Evolutionary conservation across 2,888 invertebrate species (phyloP), one percentile per base, ranked within the genome.

Genomic region (Neria commutata): DNA sequence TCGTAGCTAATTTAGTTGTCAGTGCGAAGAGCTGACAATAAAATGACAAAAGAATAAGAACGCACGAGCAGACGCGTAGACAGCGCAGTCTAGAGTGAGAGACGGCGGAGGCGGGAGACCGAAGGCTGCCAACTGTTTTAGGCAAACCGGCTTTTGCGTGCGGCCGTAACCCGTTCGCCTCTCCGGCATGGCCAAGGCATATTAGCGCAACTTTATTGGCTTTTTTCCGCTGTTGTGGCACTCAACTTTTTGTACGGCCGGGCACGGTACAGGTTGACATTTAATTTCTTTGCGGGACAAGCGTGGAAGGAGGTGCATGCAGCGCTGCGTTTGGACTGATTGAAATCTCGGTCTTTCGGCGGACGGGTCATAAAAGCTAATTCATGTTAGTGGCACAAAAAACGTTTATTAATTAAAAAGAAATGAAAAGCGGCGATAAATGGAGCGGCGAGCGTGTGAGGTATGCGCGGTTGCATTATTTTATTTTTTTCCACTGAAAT

Each of bases 361-460:
- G n/a, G n/a, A n/a, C n/a, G n/a, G 42, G 4, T 21, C 42, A 42
- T 42, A 42, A 42, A 42, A 42, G 42, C 42, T 21, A 42, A 42
- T 19, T 42, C 21, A 42, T 53, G 53, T 42, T 40, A 53, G 45
- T 53, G 45, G 53, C 53, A 29, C 53, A 46, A 29, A n/a, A 53
- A 53, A 45, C 33, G 29, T 37, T 53, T 45, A 26, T 53, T 45
- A 53, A 53, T 45, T 45, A 45, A 45, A 23, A 42, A 19, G 33
- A 19, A 53, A 25, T 16, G 37, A 11, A 14, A 37, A n/a, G n/a
- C n/a, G n/a, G n/a, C n/a, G n/a, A n/a, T n/a, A n/a, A n/a, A n/a
- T n/a, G n/a, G n/a, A n/a, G n/a, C n/a, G n/a, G n/a, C 6, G 29
- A 29, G 11, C 21, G 42, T 42, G 42, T 42, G 42, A 19, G 42